Base-by-base conservation (phyloP, 2,888 invertebrate species). In the Drosophila dives region DNA sequence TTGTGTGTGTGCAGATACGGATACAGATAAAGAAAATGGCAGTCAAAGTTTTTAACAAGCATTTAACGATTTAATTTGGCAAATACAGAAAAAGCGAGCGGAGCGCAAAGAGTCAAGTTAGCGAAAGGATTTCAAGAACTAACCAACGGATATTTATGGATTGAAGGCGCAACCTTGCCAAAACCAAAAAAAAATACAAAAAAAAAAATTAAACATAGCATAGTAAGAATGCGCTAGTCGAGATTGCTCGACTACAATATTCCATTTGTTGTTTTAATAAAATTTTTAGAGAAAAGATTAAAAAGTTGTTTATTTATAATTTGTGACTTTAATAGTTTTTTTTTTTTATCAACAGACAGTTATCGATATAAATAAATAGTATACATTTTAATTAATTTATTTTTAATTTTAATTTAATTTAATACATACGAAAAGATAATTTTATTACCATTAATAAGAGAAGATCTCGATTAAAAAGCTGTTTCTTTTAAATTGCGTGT, bases 1-100 rank as follows among this genome's bases (percentile, higher is more conserved):
- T 17, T 36, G 45, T 61, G 36, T 32, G 40, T 53, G 56, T 55
- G 12, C 49, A 53, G 45, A 56, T 53, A 66, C 45, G 66, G 38
- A 62, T 45, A 72, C 53, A 74, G 42, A 76, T 80, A 77, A 60
- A 77, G 78, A 67, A 66, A 79, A 78, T 59, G 83, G 83, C 81
- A 90, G 90, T 87, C 90, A 85, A 90, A 90, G 85, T 87, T 87
- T 84, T 87, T 87, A 90, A 90, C 87, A 87, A 87, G 87, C 90
- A 89, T 89, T 87, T 87, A 87, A 87, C 87, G 90, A 87, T 87
- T 87, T 87, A 87, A 87, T 87, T 87, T 87, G 90, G 71, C 86
- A 89, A 87, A 90, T 75, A 78, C 73, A 72, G 77, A 67, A 68
- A 68, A 59, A 34, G 64, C 49, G 36, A 71, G 42, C 40, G 51